Conservation (phyloP, 2,113 vertebrate genomes). For the Ophiodon elongatus region DNA sequence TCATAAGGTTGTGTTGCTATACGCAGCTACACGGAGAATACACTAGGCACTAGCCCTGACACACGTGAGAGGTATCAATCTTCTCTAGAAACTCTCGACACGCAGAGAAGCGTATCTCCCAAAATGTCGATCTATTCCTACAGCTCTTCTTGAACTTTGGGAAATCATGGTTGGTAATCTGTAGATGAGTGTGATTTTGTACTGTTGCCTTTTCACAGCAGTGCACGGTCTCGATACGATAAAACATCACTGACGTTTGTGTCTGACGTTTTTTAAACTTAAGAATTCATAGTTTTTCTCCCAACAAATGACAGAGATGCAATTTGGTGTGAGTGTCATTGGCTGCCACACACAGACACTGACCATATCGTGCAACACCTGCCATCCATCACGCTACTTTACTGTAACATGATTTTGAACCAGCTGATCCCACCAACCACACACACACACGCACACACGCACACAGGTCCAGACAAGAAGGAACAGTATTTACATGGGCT, state of each 20-base stretch:
- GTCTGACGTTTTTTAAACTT: background rate
- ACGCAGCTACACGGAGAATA: background rate
- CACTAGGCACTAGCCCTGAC: background rate
- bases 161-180: background rate
- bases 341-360: background rate
- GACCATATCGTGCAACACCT: constrained; percentile 35
- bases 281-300: background rate
- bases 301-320: background rate
- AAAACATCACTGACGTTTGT: background rate
- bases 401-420: constrained; percentile 56
- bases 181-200: background rate
- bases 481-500: constrained; percentile 49
- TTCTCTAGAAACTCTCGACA: background rate
- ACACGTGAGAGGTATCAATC: background rate
- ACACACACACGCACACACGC: background rate
- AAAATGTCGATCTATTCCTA: background rate
- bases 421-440: constrained; percentile 30
- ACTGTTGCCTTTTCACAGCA: background rate
- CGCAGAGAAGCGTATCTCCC: background rate
- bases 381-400: constrained; percentile 44
- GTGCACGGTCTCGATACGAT: background rate
- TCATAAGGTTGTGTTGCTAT: background rate
- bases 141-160: background rate
- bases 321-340: background rate
- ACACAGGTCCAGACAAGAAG: constrained; percentile 31